These are phyloP conservation scores for Leuctra nigra DNA, from an alignment of 2,888 invertebrate genomes.

Conservation along the genomic window DNA sequence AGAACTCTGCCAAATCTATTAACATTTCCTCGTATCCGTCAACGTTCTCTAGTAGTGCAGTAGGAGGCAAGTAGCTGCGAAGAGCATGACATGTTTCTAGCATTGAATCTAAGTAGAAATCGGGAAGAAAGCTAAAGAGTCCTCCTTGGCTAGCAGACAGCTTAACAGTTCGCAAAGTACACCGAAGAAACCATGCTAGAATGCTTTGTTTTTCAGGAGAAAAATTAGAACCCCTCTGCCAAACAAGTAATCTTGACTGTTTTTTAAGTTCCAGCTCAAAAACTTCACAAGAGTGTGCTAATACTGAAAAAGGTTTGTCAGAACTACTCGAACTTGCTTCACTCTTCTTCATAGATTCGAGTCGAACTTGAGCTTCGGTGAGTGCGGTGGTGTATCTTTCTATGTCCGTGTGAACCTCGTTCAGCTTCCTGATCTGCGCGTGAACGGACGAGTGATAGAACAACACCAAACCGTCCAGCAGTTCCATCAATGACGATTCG, in stretches of 20 bases:
- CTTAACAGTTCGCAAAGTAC: conserved; percentile 52
- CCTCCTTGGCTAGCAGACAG: conserved; percentile 52
- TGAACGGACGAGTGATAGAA: conserved; percentile 61
- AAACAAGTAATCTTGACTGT: conserved; percentile 58
- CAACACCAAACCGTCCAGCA: conserved; percentile 59
- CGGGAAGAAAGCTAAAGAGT: conserved; percentile 64
- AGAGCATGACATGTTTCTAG: conserved; percentile 57
- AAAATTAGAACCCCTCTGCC: conserved; percentile 58
- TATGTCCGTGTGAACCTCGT: conserved; percentile 49
- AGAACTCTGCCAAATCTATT: conserved; percentile 60
- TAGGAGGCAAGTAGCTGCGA: conserved; percentile 58
- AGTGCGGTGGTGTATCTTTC: conserved; percentile 57
- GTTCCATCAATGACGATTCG: conserved; percentile 47
- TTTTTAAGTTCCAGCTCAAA: conserved; percentile 53
- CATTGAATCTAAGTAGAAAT: conserved; percentile 63
- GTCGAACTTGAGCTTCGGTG: conserved; percentile 45
- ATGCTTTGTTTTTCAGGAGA: conserved; percentile 55
- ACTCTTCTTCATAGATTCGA: conserved; percentile 32
- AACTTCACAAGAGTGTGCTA: conserved; percentile 51
- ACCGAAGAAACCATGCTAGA: conserved; percentile 53
- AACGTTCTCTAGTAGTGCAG: conserved; percentile 36
- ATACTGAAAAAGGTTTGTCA: conserved; percentile 45
- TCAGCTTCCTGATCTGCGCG: conserved; percentile 54
- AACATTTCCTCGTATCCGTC: conserved; percentile 45
- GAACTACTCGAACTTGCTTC: conserved; percentile 22